Evolutionary conservation across 2,888 invertebrate species (phyloP), one percentile per base, ranked within the genome.

Genomic region (Anaspis maculata): DNA sequence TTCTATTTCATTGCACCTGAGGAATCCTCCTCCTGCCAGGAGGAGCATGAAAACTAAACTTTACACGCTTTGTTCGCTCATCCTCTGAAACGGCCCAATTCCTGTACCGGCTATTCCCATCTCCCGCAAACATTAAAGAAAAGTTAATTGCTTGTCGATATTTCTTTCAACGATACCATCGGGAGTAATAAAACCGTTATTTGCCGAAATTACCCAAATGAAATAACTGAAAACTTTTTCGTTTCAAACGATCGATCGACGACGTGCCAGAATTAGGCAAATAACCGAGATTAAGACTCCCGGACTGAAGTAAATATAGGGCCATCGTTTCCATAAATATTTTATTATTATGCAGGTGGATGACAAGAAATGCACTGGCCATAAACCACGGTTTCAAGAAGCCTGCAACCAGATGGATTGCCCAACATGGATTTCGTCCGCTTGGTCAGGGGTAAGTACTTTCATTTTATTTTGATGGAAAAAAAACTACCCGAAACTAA

Each of bases 391-490:
- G 35, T 76, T 77, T 27, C 77, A 84, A 45, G 89, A 90, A 57
- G 73, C 79, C 2, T 95, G 94, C 69, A 88, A 84, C 64, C 74
- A 78, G 44, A 77, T 83, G 51, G 83, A 85, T 41, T 95, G 95
- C 60, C 90, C 92, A 1, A 74, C 76, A 45, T 95, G 95, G 95
- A 74, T 83, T 44, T 77, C 83, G 25, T 82, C 85, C 14, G 76
- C 82, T 36, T 94, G 94, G 94, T 89, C 90, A 32, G 81, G 84
- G 71, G 94, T 94, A 71, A 82, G 86, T 76, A 37, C 13, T 25
- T 16, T 7, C 14, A n/a, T n/a, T 11, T 13, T 5, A 7, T 6
- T 7, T 14, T 24, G 7, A 13, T 10, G 25, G 25, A 4, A n/a
- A n/a, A n/a, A n/a, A n/a, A 11, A 11, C 7, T 9, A 24, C 6